Conservation (phyloP, 2,888 invertebrate species). For the Metopia argyrocephala region DNA sequence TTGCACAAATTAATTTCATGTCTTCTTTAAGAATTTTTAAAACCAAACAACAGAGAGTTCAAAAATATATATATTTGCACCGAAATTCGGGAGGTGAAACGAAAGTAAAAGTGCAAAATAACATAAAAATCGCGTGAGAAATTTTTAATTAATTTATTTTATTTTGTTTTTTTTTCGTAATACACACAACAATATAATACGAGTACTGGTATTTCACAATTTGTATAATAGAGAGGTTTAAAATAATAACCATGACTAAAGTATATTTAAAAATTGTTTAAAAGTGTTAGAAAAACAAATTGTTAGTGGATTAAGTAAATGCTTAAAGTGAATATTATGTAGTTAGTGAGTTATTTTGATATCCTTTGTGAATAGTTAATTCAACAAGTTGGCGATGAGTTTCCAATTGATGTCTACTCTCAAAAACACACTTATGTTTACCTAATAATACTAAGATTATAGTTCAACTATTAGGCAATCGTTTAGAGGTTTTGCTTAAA, state of each 20-base stretch:
- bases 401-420: no score
- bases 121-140: constrained; percentile 57
- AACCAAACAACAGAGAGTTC: constrained; percentile 23
- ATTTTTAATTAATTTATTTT: constrained; percentile 52
- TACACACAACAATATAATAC: constrained; percentile 12
- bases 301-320: constrained; percentile 15
- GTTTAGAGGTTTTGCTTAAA: no score
- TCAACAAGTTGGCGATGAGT: background rate
- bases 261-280: no score
- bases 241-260: no score
- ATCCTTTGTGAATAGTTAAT: background rate
- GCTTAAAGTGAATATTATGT: constrained; percentile 2
- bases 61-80: background rate
- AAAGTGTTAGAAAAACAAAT: background rate
- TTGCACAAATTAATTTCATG: constrained; percentile 18
- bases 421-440: no score
- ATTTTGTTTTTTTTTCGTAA: constrained; percentile 11
- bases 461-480: no score
- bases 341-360: background rate
- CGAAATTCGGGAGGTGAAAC: background rate
- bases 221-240: background rate
- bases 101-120: background rate
- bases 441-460: no score
- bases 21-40: constrained; percentile 25
- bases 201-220: constrained; percentile 31